phyloP scores from a whole-genome alignment of 2,888 invertebrate species.

The Scaptomyza tumidula region DNA sequence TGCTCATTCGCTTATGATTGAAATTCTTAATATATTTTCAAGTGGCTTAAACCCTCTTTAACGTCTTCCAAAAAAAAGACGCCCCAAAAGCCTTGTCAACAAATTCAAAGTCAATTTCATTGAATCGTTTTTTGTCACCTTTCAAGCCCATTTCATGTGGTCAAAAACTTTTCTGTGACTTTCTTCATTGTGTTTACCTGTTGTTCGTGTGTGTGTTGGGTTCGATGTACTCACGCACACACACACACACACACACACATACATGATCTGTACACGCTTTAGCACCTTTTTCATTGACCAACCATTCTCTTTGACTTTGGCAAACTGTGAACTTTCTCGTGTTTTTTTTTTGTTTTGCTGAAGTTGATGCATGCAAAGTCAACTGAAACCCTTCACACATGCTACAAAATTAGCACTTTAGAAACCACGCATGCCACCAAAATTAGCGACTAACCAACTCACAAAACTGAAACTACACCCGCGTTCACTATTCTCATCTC shows the following conservation, averaged over 20 bases:
- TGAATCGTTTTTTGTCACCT: slow-evolving; percentile 16
- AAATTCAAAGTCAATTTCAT: background rate
- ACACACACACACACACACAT: slow-evolving; percentile 9
- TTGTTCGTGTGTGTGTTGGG: slow-evolving; percentile 1
- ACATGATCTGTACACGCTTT: slow-evolving; percentile 25
- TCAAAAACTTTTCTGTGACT: slow-evolving; percentile 20
- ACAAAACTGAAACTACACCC: slow-evolving; percentile 18
- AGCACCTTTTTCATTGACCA: slow-evolving; percentile 54
- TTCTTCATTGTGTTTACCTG: slow-evolving; percentile 20
- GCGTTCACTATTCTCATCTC: background rate
- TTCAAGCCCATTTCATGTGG: slow-evolving; percentile 12
- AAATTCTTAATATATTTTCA: background rate
- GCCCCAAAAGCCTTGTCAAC: background rate
- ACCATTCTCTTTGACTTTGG: slow-evolving; percentile 54
- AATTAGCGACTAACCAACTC: slow-evolving; percentile 55
- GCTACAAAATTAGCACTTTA: slow-evolving; percentile 52
- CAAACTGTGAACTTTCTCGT: slow-evolving; percentile 65
- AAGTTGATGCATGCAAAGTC: slow-evolving; percentile 17
- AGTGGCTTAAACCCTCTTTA: background rate
- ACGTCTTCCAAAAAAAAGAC: background rate
- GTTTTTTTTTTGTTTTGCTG: slow-evolving; percentile 1
- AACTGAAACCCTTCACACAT: slow-evolving; percentile 35
- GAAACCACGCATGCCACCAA: slow-evolving; percentile 49
- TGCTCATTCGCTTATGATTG: background rate
- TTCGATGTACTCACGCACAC: slow-evolving; percentile 26